phyloP scores from a whole-genome alignment of 1,140 invertebrate genomes.

The Pogonus chalceus region DNA sequence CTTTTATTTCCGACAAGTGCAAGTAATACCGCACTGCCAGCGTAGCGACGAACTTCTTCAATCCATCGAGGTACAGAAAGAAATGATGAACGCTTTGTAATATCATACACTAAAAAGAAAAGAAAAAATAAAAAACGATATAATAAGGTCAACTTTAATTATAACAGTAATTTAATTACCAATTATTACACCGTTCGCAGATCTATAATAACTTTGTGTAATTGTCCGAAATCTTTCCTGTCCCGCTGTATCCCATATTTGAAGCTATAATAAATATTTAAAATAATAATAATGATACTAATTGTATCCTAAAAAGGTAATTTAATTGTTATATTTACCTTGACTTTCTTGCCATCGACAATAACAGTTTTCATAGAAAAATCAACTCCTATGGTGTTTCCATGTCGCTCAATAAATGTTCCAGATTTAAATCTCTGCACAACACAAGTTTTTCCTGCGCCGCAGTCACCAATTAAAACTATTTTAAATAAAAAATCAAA shows the following conservation, averaged over 20 bases:
- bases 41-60: slow-evolving; percentile 86
- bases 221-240: slow-evolving; percentile 89
- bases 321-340: slow-evolving; percentile 48
- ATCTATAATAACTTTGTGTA: slow-evolving; percentile 89
- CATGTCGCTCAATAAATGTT: slow-evolving; percentile 85
- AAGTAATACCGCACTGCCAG: slow-evolving; percentile 80
- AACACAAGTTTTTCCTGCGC: slow-evolving; percentile 76
- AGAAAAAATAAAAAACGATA: slow-evolving; percentile 28
- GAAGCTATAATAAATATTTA: slow-evolving; percentile 43
- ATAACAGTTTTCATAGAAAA: slow-evolving; percentile 94
- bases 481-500: slow-evolving; percentile 80
- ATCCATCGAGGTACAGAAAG: slow-evolving; percentile 85
- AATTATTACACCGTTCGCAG: slow-evolving; percentile 82
- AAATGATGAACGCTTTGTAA: slow-evolving; percentile 84
- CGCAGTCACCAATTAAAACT: slow-evolving; percentile 73
- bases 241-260: slow-evolving; percentile 92
- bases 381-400: slow-evolving; percentile 91
- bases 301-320: slow-evolving; percentile 5
- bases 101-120: slow-evolving; percentile 69
- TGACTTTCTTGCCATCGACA: slow-evolving; percentile 85
- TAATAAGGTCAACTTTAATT: not conserved
- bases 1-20: slow-evolving; percentile 88
- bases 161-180: slow-evolving; percentile 38
- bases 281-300: slow-evolving; percentile 12
- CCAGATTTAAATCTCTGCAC: slow-evolving; percentile 89